Evolutionary conservation across 2,797 vertebrate genomes (phyloP), one percentile per base, ranked within the genome.

Genomic region (Lutjanus campechanus): DNA sequence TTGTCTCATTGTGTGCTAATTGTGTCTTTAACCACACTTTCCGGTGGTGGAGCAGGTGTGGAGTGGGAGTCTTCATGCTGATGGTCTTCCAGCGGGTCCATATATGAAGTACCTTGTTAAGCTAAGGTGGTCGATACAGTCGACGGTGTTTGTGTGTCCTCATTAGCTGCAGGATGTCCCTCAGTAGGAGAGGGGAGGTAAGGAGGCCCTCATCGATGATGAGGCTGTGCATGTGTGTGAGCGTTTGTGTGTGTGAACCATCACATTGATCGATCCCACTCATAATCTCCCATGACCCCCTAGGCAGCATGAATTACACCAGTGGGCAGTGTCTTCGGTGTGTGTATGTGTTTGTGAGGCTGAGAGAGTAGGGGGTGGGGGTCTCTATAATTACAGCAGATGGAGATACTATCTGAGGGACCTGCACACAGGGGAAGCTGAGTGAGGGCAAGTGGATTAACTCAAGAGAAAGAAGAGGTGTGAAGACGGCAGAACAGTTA

Each of bases 161-260:
- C 95, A 96, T 96, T 96, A 96, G 89, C 91, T 90, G 81, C 91
- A 93, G 95, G 95, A 96, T 94, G 93, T 95, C 92, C 92, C 95
- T 92, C 91, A 86, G 93, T 93, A 91, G 91, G 94, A 94, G 90
- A 92, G 81, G 91, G 90, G 90, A 94, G 93, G 91, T 90, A 87
- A 91, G 83, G 91, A 92, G 88, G 90, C 90, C 87, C 92, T 94
- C 93, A 94, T 96, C 92, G 87, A 95, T 96, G 93, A 95, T 93
- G 86, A 88, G 88, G 61, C 75, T 86, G 87, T 82, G 85, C 64
- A n/a, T 82, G 82, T 83, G 88, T 78, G 83, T 78, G 84, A 56
- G 84, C 22, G 36, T 76, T 70, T 92, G 88, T 93, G 92, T 90
- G 87, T 93, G 92, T 91, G 92, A 93, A 92, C 89, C 92, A 94